phyloP scores from a whole-genome alignment of 2,888 invertebrate species.

The Polietes domitor region DNA sequence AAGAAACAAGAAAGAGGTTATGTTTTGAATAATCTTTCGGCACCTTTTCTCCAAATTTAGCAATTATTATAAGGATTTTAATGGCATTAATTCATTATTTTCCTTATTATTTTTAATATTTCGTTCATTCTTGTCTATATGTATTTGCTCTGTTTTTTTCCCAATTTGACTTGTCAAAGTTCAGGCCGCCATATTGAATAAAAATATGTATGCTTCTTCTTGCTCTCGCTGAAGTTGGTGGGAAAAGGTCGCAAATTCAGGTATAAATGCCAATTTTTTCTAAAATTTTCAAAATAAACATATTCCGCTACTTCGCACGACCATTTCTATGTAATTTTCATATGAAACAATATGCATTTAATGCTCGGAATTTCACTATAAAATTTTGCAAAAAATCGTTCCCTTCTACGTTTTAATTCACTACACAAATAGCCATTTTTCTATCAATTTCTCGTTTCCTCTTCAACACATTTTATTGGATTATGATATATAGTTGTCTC shows the following conservation, averaged over 20 bases:
- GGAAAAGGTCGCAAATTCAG: not conserved
- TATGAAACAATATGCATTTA: not conserved
- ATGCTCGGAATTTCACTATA: not conserved
- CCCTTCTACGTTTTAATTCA: slow-evolving; percentile 51
- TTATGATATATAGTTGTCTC: slow-evolving; percentile 23
- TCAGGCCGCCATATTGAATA: slow-evolving; percentile 66
- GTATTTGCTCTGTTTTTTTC: slow-evolving; percentile 37
- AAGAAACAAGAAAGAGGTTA: not conserved
- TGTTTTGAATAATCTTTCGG: not conserved
- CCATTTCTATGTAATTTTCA: not conserved
- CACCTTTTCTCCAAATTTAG: not conserved
- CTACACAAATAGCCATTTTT: slow-evolving; percentile 48
- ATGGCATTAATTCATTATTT: not conserved
- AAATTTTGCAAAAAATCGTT: slow-evolving; percentile 44
- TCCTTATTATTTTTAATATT: not conserved
- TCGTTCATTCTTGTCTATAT: slow-evolving; percentile 1
- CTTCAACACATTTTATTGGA: slow-evolving; percentile 10
- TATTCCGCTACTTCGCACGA: not conserved
- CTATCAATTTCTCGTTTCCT: slow-evolving; percentile 45
- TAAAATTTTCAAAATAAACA: not conserved
- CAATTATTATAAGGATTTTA: not conserved
- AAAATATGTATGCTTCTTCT: slow-evolving; percentile 49
- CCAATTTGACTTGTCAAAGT: slow-evolving; percentile 64
- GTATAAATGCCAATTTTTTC: not conserved
- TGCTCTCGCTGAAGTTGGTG: not conserved